Percentiles rank a stretch among this genome's conserved stretches.
phyloP scores from a whole-genome alignment of 2,888 invertebrate genomes.

The Leucophora obtusa region DNA sequence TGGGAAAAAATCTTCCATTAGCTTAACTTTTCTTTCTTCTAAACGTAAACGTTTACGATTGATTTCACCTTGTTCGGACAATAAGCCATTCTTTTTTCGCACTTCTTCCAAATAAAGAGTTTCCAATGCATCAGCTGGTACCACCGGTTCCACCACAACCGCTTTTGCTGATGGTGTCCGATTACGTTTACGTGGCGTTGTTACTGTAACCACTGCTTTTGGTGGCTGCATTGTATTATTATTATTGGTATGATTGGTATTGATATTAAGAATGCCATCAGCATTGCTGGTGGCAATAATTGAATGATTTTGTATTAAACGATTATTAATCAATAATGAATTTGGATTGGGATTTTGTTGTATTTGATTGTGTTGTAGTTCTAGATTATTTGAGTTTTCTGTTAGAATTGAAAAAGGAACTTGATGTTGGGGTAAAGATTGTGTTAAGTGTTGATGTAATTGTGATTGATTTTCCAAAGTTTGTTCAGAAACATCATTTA shows the following conservation, averaged over 20 bases:
- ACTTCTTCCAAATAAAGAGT: constrained; percentile 71
- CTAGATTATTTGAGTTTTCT: constrained; percentile 49
- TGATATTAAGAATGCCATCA: constrained; percentile 25
- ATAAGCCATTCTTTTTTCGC: constrained; percentile 70
- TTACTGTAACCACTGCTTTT: constrained; percentile 28
- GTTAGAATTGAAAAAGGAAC: constrained; percentile 30
- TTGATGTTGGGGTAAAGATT: constrained; percentile 38
- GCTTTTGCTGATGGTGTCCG: constrained; percentile 41
- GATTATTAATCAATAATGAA: constrained; percentile 45
- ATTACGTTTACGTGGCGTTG: constrained; percentile 52
- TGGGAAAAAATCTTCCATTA: constrained; percentile 73
- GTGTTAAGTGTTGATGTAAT: constrained; percentile 66
- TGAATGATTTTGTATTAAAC: constrained; percentile 31
- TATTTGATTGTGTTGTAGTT: constrained; percentile 23
- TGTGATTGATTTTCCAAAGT: constrained; percentile 58
- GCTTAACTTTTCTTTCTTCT: constrained; percentile 72
- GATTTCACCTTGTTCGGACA: constrained; percentile 73
- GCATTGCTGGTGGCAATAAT: constrained; percentile 16
- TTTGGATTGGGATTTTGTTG: constrained; percentile 39
- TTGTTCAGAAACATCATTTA: constrained; percentile 34
- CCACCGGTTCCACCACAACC: constrained; percentile 5
- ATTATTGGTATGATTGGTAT: constrained; percentile 47
- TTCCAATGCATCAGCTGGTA: constrained; percentile 68
- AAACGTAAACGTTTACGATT: constrained; percentile 71
- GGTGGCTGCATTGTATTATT: constrained; percentile 56